phyloP scores from a whole-genome alignment of 2,797 vertebrate species.

The Trichosurus vulpecula region DNA sequence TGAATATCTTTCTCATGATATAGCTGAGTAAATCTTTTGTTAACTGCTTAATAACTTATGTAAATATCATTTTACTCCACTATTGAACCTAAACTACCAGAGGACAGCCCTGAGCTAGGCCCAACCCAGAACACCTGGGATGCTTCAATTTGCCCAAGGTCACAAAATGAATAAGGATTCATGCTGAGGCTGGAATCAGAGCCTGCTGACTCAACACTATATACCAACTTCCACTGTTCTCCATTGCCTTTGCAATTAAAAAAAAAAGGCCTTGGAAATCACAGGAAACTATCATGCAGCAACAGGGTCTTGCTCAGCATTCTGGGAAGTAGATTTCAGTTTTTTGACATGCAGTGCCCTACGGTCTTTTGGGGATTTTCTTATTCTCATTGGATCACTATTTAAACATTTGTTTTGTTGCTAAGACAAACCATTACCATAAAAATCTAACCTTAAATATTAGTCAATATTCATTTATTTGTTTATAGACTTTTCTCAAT shows the following conservation, averaged over 20 bases:
- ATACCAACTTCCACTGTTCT: neutral
- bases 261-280: neutral
- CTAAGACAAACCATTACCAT: neutral
- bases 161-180: neutral
- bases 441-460: neutral
- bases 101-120: neutral
- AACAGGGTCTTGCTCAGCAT: neutral
- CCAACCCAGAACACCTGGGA: neutral
- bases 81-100: neutral
- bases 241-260: neutral
- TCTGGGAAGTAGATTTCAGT: neutral
- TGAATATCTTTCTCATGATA: neutral
- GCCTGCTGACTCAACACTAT: neutral
- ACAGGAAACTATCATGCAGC: neutral
- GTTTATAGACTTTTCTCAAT: slow-evolving; percentile 12
- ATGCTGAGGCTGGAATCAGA: neutral
- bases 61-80: neutral
- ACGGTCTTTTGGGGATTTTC: neutral
- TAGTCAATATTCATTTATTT: neutral
- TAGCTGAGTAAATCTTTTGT: neutral
- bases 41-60: neutral
- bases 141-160: neutral
- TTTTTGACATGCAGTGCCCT: neutral
- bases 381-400: neutral
- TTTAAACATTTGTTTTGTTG: neutral